Conservation (phyloP, 2,113 vertebrate species). For the Silurus glanis region DNA sequence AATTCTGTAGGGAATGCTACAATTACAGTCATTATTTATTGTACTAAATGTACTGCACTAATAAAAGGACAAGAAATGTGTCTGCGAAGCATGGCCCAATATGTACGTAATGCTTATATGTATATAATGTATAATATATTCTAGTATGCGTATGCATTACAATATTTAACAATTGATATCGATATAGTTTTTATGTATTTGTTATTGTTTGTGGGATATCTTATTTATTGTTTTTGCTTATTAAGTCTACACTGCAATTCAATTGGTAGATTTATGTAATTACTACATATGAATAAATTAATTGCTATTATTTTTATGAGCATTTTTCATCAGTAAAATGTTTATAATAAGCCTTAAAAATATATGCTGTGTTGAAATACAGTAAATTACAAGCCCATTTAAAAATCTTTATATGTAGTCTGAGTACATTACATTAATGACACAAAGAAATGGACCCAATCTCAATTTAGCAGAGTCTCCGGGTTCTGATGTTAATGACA, state of each 20-base stretch:
- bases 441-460: conserved; percentile 1
- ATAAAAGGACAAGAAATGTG: not conserved
- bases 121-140: too few relatives aligned
- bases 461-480: not conserved
- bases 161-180: too few relatives aligned
- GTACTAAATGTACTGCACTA: not conserved
- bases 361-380: not conserved
- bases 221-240: not conserved
- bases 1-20: not conserved
- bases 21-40: not conserved
- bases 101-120: too few relatives aligned
- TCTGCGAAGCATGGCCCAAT: too few relatives aligned
- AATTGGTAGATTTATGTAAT: not conserved
- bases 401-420: not conserved
- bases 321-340: not conserved
- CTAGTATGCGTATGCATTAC: not conserved
- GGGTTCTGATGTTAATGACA: conserved; percentile 25
- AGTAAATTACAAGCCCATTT: not conserved
- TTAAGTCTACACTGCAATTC: not conserved
- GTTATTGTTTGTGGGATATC: not conserved
- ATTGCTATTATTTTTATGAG: not conserved
- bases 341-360: not conserved
- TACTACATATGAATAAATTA: not conserved
- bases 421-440: conserved; percentile 32
- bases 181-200: not conserved